These are phyloP conservation scores for Orcinus orca DNA, from an alignment of 2,113 vertebrate genomes.

Conservation along the genomic window DNA sequence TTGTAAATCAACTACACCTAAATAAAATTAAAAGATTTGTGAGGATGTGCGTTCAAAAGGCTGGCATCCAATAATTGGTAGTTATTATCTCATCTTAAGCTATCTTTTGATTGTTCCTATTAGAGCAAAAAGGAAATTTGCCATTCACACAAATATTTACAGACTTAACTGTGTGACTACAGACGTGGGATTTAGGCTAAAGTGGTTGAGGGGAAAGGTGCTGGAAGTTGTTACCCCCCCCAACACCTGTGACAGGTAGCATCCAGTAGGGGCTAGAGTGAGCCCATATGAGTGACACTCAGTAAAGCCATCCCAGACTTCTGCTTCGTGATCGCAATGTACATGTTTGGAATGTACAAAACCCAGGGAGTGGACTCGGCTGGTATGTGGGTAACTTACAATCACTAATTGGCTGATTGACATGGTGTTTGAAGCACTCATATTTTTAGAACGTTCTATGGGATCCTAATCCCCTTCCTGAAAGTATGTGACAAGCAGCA, in stretches of 20 bases:
- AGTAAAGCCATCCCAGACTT: background rate
- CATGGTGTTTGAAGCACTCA: background rate
- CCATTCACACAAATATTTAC: background rate
- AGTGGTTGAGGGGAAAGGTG: background rate
- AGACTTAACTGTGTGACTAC: background rate
- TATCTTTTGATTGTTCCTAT: background rate
- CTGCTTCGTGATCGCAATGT: background rate
- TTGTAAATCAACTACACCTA: background rate
- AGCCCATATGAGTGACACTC: too few species aligned
- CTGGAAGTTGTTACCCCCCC: fast-evolving
- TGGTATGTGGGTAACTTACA: background rate
- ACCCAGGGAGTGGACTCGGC: background rate
- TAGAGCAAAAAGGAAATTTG: background rate
- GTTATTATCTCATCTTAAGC: background rate
- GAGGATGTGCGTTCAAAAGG: background rate
- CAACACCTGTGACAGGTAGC: background rate
- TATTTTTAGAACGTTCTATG: background rate
- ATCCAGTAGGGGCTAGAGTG: background rate
- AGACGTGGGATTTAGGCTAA: background rate
- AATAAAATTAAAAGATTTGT: background rate
- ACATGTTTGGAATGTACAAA: background rate
- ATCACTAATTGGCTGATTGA: background rate
- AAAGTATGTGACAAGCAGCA: background rate
- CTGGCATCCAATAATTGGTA: background rate
- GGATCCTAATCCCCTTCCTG: background rate